phyloP scores from a whole-genome alignment of 2,888 invertebrate genomes.

The Lypha dubia region DNA sequence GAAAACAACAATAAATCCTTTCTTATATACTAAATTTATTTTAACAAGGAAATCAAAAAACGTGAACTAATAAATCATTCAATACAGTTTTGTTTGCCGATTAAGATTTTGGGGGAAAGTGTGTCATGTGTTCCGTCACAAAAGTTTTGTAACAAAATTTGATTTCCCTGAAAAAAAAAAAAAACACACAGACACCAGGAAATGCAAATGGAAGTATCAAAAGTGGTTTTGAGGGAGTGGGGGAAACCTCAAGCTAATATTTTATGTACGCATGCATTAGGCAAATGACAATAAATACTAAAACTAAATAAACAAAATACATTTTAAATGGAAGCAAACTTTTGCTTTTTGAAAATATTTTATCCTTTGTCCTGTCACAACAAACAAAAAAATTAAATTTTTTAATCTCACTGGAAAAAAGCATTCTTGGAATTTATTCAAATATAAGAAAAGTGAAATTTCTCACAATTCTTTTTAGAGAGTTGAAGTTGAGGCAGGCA shows the following conservation, averaged over 20 bases:
- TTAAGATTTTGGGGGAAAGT: background rate
- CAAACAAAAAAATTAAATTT: slow-evolving; percentile 20
- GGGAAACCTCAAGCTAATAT: slow-evolving; percentile 11
- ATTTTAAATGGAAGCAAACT: slow-evolving; percentile 37
- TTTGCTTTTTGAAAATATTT: slow-evolving; percentile 26
- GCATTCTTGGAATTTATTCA: slow-evolving; percentile 2
- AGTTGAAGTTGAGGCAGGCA: too few relatives aligned
- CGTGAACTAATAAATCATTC: slow-evolving; percentile 52
- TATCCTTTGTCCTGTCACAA: background rate
- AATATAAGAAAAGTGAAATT: slow-evolving; percentile 34
- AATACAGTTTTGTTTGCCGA: slow-evolving; percentile 58
- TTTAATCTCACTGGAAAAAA: slow-evolving; percentile 31
- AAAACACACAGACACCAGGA: too few relatives aligned
- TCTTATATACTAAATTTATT: background rate
- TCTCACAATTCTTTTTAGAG: background rate
- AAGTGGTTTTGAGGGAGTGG: background rate
- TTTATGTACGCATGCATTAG: slow-evolving; percentile 53
- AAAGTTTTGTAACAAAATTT: background rate
- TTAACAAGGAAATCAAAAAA: background rate
- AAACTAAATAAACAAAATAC: slow-evolving; percentile 20
- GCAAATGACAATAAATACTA: slow-evolving; percentile 11
- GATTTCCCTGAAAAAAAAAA: background rate
- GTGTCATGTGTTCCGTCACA: background rate
- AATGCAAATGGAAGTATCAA: background rate
- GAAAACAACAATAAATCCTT: slow-evolving; percentile 6